Evolutionary conservation across 2,888 invertebrate genomes (phyloP).

Genomic region (Anticlea derivata): DNA sequence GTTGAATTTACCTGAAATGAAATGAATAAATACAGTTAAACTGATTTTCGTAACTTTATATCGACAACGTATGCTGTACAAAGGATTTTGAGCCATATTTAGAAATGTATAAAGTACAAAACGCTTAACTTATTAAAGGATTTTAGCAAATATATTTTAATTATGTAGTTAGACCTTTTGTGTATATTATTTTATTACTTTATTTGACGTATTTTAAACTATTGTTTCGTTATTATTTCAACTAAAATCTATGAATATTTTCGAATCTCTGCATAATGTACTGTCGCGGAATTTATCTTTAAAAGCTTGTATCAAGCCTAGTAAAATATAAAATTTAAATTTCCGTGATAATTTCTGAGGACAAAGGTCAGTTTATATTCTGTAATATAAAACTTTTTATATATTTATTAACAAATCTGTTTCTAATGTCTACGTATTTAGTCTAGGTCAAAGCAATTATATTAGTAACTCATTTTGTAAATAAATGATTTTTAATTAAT

Average conservation of each 20-base stretch:
- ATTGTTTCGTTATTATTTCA: background rate
- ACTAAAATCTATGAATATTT: too few species aligned
- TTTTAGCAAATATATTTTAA: background rate
- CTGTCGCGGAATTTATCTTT: too few species aligned
- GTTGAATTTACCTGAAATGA: too few species aligned
- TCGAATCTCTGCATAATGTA: too few species aligned
- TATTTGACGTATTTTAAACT: background rate
- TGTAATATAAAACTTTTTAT: background rate
- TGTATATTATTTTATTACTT: background rate
- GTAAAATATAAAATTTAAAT: too few species aligned
- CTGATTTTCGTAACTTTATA: too few species aligned
- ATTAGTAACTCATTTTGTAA: background rate
- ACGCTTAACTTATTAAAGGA: constrained; percentile 37
- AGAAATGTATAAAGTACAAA: constrained; percentile 37
- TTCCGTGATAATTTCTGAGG: too few species aligned
- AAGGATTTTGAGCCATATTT: constrained; percentile 56
- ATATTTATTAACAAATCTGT: too few species aligned
- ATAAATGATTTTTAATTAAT: background rate
- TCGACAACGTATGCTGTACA: constrained; percentile 56
- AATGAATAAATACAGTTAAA: too few species aligned
- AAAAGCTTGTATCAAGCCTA: too few species aligned
- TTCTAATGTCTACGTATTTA: background rate
- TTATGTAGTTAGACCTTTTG: too few species aligned
- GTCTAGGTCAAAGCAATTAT: background rate
- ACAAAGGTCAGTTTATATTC: background rate